Evolutionary conservation across 2,888 invertebrate species (phyloP).

Genomic region (Eristalinus aeneus): DNA sequence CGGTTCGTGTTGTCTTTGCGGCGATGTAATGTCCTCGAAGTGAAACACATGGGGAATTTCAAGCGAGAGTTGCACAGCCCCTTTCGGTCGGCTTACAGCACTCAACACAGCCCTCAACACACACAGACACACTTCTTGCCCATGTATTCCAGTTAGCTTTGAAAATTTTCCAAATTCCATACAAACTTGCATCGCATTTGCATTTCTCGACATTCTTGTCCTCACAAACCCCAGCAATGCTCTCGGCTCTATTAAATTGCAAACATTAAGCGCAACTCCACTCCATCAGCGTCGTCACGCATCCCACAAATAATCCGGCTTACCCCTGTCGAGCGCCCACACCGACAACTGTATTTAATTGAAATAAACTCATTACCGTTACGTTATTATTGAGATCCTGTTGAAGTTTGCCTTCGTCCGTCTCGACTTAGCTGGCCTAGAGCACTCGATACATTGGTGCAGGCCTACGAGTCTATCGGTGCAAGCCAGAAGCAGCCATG

Average conservation of each 20-base stretch:
- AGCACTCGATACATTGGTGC: conserved; percentile 21
- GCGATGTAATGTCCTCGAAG: no score
- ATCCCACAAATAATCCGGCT: neutral
- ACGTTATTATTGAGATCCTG: conserved; percentile 35
- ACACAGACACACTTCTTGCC: no score
- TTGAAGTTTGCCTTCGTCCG: neutral
- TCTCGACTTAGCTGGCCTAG: neutral
- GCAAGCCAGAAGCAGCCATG: neutral
- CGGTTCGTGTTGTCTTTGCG: no score
- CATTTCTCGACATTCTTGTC: no score
- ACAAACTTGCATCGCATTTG: no score
- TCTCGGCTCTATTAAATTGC: neutral
- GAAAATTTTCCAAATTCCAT: no score
- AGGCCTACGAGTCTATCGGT: neutral
- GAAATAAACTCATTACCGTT: conserved; percentile 45
- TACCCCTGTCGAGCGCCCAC: neutral
- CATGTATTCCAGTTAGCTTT: no score
- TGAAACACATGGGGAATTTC: no score
- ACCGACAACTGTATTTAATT: conserved; percentile 14
- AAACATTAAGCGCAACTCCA: neutral
- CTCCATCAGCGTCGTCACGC: neutral
- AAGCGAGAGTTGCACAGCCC: no score
- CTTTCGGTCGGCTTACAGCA: no score
- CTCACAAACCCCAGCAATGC: no score
- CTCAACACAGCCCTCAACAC: no score